These are phyloP conservation scores for Bovichtus variegatus DNA, from an alignment of 2,797 vertebrate genomes.

Conservation along the genomic window DNA sequence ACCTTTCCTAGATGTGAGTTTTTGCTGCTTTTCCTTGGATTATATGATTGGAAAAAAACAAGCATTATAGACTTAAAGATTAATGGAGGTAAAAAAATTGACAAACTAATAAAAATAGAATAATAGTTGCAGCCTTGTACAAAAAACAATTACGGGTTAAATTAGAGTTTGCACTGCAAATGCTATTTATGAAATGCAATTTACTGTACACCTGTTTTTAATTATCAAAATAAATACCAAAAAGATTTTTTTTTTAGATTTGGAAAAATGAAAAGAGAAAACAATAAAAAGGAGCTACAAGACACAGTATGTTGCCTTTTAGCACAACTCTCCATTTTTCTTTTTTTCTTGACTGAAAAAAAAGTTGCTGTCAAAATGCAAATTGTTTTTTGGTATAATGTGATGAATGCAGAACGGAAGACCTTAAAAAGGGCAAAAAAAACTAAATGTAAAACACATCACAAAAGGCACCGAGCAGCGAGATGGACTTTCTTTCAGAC, in stretches of 20 bases:
- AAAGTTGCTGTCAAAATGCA: background rate
- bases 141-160: too few species aligned
- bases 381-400: background rate
- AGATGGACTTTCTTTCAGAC: background rate
- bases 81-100: background rate
- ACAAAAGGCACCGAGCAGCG: background rate
- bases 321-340: background rate
- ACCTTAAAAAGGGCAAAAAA: too few species aligned
- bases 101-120: background rate
- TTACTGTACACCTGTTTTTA: background rate
- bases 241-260: background rate
- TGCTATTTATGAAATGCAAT: too few species aligned
- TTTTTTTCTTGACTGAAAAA: background rate
- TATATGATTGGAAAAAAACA: background rate
- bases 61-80: background rate
- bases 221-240: background rate
- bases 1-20: too few species aligned
- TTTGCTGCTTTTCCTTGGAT: background rate
- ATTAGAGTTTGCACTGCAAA: too few species aligned
- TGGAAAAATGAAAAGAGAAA: background rate
- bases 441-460: background rate
- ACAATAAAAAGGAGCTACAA: background rate
- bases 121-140: too few species aligned
- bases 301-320: background rate
- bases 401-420: conserved; percentile 2